Conservation (phyloP, 2,113 vertebrate genomes). For the Copsychus sechellarum region DNA sequence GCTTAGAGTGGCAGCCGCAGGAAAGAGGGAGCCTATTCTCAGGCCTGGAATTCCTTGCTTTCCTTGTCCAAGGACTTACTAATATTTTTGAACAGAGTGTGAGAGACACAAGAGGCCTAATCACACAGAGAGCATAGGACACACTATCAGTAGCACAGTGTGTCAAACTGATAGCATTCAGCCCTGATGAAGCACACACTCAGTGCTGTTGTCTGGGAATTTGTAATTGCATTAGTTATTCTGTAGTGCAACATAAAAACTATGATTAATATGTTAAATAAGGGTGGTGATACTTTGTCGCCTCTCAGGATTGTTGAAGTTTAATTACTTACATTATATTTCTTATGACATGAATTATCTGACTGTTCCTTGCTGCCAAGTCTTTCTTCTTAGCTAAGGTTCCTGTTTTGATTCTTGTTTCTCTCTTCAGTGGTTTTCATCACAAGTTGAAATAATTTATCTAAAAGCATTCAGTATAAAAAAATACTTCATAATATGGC, state of each 20-base stretch:
- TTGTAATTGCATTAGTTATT: background rate
- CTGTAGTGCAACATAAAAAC: background rate
- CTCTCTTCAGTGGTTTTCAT: background rate
- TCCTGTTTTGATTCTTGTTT: constrained; percentile 2
- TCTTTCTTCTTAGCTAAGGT: background rate
- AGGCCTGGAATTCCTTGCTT: background rate
- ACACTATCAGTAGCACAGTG: background rate
- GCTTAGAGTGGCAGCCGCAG: background rate
- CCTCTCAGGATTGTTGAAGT: background rate
- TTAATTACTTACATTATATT: background rate
- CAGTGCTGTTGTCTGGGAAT: background rate
- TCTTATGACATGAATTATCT: background rate
- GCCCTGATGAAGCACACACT: background rate
- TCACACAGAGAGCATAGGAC: accelerated
- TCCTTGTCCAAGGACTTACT: background rate
- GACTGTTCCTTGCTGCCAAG: background rate
- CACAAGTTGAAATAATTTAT: background rate
- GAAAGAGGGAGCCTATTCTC: background rate
- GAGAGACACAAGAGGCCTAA: background rate
- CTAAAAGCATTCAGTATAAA: background rate
- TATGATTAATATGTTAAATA: background rate
- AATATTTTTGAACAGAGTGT: background rate
- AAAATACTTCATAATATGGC: background rate
- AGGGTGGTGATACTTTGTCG: background rate
- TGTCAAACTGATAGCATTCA: background rate